Base-by-base conservation (phyloP, 2,113 vertebrate genomes). In the Crotophaga sulcirostris region DNA sequence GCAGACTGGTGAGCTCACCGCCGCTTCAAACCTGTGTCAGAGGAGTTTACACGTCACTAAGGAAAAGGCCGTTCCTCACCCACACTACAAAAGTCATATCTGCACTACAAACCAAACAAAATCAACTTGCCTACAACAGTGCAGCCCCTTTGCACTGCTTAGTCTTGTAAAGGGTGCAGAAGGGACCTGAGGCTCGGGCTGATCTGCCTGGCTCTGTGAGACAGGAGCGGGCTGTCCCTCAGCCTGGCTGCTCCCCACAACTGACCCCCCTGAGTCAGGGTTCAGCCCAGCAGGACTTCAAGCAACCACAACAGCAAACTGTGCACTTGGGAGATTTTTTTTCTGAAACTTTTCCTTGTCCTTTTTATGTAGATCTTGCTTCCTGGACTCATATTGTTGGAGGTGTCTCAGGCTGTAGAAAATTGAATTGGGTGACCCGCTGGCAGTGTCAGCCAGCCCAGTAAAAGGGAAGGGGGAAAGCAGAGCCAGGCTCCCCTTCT, bases 101-200 rank as follows among this genome's bases (percentile, higher is more conserved):
- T 92, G 91, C 63, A 55, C 84, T 63, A 74, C 91, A 89, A 76
- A 89, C 17, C 82, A 66, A 47, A 23, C 51, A 60, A 79, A 69
- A 49, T 4, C 55, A 45, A n/a, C 72, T 67, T 76, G 63, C 49
- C 36, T 34, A 4, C 72, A 34, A 18, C 47, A 11, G 13, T 8
- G 40, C 2, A 8, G 89, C 62, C 49, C 23, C 75, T 68, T 63
- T 3, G 56, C 93, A 44, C 51, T 19, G 19, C 14, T 89, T 17
- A 26, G 72, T 66, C 49, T 34, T 31, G 34, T 8, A 5, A 3
- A 47, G 86, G 62, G 38, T 8, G 70, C 33, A 70, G 60, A 68
- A 77, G 59, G 49, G 42, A 56, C n/a, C 79, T 28, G 78, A 52
- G 51, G 25, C 38, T 44, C 2, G 1, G 20, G 16, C 23, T 29